Conservation (phyloP, 1,140 invertebrate genomes). For the Tachypleus tridentatus region DNA sequence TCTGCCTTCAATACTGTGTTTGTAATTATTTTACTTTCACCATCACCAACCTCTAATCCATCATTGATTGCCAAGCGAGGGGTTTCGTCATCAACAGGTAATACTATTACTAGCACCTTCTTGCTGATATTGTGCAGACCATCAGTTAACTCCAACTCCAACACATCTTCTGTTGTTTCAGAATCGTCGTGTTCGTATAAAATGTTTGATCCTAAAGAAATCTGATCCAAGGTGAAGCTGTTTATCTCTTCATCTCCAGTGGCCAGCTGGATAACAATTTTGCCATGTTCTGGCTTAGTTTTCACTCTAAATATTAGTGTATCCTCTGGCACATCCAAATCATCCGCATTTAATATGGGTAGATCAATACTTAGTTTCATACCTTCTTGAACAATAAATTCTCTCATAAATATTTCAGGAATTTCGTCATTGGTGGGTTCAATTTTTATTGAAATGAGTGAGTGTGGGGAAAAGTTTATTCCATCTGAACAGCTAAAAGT, state of each 20-base stretch:
- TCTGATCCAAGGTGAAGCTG: constrained; percentile 33
- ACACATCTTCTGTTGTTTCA: constrained; percentile 32
- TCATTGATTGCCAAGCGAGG: constrained; percentile 34
- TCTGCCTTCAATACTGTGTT: constrained; percentile 32
- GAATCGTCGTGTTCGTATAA: constrained; percentile 37
- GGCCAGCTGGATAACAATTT: constrained; percentile 28
- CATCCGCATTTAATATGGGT: constrained; percentile 34
- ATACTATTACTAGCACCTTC: constrained; percentile 31
- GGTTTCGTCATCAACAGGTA: constrained; percentile 37
- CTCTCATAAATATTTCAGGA: constrained; percentile 33
- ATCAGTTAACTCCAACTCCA: constrained; percentile 33
- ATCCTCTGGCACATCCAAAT: constrained; percentile 34
- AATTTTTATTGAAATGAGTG: constrained; percentile 30
- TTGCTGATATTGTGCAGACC: constrained; percentile 32
- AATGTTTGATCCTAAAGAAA: constrained; percentile 31
- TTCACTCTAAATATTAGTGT: constrained; percentile 31
- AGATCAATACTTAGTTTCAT: constrained; percentile 34
- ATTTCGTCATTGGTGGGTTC: constrained; percentile 36
- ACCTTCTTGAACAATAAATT: constrained; percentile 37
- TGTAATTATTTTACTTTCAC: constrained; percentile 31
- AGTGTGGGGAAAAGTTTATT: constrained; percentile 28
- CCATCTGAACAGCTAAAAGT: constrained; percentile 35
- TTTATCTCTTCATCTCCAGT: constrained; percentile 28
- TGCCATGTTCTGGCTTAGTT: constrained; percentile 32
- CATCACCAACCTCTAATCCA: constrained; percentile 32